A percentile compares a stretch with the other conserved stretches of the same genome.
Evolutionary conservation across 1,140 invertebrate genomes (phyloP).

Genomic region (Tetramorium simillimum): DNA sequence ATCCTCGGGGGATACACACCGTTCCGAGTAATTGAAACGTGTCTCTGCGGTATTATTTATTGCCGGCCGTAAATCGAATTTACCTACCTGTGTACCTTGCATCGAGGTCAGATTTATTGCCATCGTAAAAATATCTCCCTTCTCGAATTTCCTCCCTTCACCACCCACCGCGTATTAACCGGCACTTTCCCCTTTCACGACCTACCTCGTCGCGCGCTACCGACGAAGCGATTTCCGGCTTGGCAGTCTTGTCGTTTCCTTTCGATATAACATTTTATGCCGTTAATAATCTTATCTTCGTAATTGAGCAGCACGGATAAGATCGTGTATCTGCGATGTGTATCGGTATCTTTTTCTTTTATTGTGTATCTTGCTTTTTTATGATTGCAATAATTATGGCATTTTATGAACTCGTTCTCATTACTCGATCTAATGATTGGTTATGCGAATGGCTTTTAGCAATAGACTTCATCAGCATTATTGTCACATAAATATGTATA

Average conservation of each 20-base stretch:
- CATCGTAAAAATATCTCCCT: constrained; percentile 64
- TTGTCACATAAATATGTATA: background rate
- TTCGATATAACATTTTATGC: background rate
- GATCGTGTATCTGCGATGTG: background rate
- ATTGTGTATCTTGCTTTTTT: background rate
- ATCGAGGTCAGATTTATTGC: constrained; percentile 64
- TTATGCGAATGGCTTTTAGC: constrained; percentile 2
- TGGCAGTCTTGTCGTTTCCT: background rate
- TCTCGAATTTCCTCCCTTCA: constrained; percentile 19
- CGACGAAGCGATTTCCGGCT: constrained; percentile 10
- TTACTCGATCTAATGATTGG: constrained; percentile 30
- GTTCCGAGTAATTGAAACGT: constrained; percentile 74
- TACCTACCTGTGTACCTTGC: constrained; percentile 63
- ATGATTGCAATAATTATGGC: constrained; percentile 35
- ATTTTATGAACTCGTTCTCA: constrained; percentile 43
- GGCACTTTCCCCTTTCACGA: constrained; percentile 27
- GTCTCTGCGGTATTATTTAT: constrained; percentile 74
- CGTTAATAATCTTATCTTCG: constrained; percentile 3
- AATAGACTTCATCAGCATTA: background rate
- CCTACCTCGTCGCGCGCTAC: background rate
- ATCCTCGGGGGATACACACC: constrained; percentile 66
- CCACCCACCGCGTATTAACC: constrained; percentile 8
- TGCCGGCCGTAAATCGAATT: constrained; percentile 73
- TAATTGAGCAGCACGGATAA: background rate
- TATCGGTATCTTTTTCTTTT: background rate